A percentile compares a stretch with the other conserved stretches of the same genome.
These are phyloP conservation scores for Mus caroli DNA, from an alignment of 2,797 vertebrate genomes.

Conservation along the genomic window DNA sequence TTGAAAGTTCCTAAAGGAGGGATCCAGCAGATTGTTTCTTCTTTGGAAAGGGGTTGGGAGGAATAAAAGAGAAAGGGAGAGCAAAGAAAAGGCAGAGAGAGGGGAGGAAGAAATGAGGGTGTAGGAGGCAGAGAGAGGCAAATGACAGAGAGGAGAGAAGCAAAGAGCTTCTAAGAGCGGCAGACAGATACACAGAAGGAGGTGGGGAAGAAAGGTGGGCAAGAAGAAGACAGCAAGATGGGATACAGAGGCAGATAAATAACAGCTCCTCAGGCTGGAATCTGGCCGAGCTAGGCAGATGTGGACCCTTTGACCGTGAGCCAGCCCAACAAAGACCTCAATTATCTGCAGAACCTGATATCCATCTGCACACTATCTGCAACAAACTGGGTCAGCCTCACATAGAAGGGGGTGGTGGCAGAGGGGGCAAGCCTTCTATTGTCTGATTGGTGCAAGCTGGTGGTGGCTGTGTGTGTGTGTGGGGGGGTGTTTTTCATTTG, in stretches of 20 bases:
- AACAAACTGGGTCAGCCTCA: slow-evolving; percentile 29
- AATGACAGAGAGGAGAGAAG: not conserved
- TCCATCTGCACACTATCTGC: not conserved
- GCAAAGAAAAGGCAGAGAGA: too few relatives aligned
- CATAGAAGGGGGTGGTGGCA: not conserved
- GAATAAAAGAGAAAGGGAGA: not conserved
- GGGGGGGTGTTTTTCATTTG: not conserved
- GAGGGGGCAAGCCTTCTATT: not conserved
- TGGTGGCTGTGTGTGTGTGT: too few relatives aligned
- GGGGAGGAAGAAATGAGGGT: not conserved
- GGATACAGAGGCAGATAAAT: not conserved
- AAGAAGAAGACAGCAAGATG: not conserved
- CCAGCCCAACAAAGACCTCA: not conserved
- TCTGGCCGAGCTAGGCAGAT: not conserved
- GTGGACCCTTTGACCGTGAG: not conserved
- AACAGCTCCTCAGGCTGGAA: not conserved
- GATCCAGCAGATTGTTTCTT: not conserved
- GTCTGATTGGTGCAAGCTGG: not conserved
- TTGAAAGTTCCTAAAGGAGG: not conserved
- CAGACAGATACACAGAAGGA: not conserved
- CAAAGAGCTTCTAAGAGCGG: not conserved
- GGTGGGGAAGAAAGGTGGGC: not conserved
- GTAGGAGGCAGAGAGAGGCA: not conserved
- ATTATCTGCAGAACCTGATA: slow-evolving; percentile 1
- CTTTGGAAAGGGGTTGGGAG: not conserved